phyloP scores from a whole-genome alignment of 2,888 invertebrate species.

The Stenoptilia bipunctidactyla region DNA sequence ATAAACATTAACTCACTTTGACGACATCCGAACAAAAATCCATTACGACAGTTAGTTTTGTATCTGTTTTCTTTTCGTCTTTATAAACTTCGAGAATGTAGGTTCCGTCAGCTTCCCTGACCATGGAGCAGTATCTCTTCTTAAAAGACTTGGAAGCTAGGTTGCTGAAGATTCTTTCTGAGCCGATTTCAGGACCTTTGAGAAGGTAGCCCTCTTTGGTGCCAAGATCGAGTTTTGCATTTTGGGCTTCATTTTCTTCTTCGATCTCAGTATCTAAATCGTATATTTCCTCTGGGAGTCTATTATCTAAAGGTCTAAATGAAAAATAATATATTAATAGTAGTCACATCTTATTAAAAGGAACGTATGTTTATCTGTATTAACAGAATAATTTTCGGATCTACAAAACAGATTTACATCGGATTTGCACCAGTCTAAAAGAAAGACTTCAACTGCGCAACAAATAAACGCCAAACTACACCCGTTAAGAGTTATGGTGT shows the following conservation, averaged over 20 bases:
- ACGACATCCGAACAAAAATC: slow-evolving; percentile 93
- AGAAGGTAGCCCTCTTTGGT: slow-evolving; percentile 92
- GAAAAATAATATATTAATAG: too few species aligned
- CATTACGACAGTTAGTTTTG: slow-evolving; percentile 93
- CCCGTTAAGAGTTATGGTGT: too few species aligned
- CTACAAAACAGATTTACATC: too few species aligned
- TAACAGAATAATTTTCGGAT: too few species aligned
- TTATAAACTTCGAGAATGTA: slow-evolving; percentile 93
- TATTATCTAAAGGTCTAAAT: slow-evolving; percentile 48
- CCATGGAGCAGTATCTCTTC: slow-evolving; percentile 87
- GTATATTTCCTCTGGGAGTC: slow-evolving; percentile 82
- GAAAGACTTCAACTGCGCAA: too few species aligned
- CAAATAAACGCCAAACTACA: too few species aligned
- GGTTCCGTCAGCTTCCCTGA: slow-evolving; percentile 91
- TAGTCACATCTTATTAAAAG: too few species aligned
- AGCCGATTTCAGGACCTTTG: slow-evolving; percentile 92
- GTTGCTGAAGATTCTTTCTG: slow-evolving; percentile 91
- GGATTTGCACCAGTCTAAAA: too few species aligned
- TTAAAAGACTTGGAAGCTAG: slow-evolving; percentile 95
- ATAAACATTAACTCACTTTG: slow-evolving; percentile 76
- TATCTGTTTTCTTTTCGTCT: slow-evolving; percentile 92
- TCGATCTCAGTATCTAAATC: slow-evolving; percentile 92
- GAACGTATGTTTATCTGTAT: too few species aligned
- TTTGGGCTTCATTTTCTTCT: slow-evolving; percentile 80
- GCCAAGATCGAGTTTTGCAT: slow-evolving; percentile 79